phyloP scores from a whole-genome alignment of 2,888 invertebrate genomes.

The Platerodrilus igneus region DNA sequence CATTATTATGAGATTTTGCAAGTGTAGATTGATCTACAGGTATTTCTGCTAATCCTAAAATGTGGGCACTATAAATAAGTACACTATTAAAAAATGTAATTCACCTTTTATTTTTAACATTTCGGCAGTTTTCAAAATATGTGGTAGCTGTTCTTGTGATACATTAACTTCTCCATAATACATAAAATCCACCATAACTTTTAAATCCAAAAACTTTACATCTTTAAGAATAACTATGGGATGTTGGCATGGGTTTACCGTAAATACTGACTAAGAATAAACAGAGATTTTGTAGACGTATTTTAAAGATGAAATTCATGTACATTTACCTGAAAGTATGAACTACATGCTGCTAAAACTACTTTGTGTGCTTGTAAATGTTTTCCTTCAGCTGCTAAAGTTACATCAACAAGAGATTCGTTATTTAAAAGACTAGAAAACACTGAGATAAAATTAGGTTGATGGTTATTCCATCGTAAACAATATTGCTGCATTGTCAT shows the following conservation, averaged over 20 bases:
- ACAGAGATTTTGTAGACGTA: conserved; percentile 1
- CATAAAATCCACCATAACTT: conserved; percentile 88
- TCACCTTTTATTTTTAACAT: conserved; percentile 77
- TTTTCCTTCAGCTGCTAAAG: conserved; percentile 84
- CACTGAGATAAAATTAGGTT: conserved; percentile 86
- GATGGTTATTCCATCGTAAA: conserved; percentile 86
- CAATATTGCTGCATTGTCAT: conserved; percentile 50
- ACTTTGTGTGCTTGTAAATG: conserved; percentile 86
- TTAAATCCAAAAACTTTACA: conserved; percentile 78
- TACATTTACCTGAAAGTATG: conserved; percentile 79
- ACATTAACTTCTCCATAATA: conserved; percentile 91
- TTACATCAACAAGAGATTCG: conserved; percentile 83
- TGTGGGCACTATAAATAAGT: conserved; percentile 4
- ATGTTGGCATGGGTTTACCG: conserved; percentile 82
- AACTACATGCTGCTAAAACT: conserved; percentile 84
- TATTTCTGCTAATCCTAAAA: conserved; percentile 71
- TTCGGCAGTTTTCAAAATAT: conserved; percentile 76
- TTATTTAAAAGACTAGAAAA: conserved; percentile 79
- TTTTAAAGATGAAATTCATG: neutral
- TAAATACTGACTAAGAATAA: conserved; percentile 64
- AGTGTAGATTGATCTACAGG: conserved; percentile 67
- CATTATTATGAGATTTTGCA: conserved; percentile 64
- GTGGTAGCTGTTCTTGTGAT: conserved; percentile 79
- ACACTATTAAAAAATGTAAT: neutral
- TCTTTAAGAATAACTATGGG: conserved; percentile 88